These are phyloP conservation scores for Galbula dea DNA, from an alignment of 2,113 vertebrate species.

Conservation along the genomic window DNA sequence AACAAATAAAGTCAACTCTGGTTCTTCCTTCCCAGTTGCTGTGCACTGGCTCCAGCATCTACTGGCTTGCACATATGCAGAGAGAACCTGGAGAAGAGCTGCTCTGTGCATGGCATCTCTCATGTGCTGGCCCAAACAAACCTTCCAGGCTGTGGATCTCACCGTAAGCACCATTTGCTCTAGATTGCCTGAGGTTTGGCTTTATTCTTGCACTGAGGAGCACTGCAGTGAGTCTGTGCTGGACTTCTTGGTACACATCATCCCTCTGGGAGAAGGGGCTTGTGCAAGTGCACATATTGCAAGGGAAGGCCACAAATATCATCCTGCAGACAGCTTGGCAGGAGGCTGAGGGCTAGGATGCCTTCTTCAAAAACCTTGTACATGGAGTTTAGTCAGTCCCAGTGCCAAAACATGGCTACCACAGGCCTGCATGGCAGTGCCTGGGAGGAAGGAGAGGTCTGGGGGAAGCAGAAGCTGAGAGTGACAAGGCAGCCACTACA, in stretches of 20 bases:
- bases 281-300: background rate
- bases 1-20: background rate
- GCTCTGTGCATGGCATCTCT: background rate
- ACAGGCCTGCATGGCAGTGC: rapidly evolving
- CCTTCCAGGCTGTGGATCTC: background rate
- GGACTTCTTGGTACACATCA: background rate
- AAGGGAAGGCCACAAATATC: background rate
- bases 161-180: background rate
- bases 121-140: background rate
- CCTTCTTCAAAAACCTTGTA: background rate
- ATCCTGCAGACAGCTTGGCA: background rate
- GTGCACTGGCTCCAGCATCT: background rate
- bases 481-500: rapidly evolving
- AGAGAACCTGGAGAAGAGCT: background rate
- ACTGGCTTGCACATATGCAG: background rate
- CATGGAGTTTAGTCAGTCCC: background rate
- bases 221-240: background rate
- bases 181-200: background rate
- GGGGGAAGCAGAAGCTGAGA: background rate
- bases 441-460: background rate
- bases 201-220: background rate
- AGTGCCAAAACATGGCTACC: rapidly evolving
- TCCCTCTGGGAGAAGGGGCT: background rate
- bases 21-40: background rate
- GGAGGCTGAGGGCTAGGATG: background rate